Conservation (phyloP, 2,888 invertebrate species). For the Drosophila paramelanica region DNA sequence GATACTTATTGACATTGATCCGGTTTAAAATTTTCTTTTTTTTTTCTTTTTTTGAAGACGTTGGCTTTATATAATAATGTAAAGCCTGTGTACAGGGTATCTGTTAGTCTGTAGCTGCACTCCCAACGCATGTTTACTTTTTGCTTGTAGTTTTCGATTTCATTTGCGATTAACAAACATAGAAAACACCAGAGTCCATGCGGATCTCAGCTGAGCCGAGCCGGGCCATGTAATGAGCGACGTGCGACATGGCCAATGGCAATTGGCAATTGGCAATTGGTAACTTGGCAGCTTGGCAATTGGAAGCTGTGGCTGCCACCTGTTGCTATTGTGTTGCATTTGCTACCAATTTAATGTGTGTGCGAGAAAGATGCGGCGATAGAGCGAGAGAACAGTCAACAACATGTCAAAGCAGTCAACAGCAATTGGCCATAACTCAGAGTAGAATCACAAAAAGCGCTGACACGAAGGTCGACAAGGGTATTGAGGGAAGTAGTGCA, state of each 20-base stretch:
- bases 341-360: constrained; percentile 37
- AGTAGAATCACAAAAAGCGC: constrained; percentile 13
- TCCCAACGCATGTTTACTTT: background rate
- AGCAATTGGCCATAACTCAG: constrained; percentile 44
- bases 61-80: too few species aligned
- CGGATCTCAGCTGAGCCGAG: constrained; percentile 17
- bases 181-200: constrained; percentile 22
- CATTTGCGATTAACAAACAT: constrained; percentile 61
- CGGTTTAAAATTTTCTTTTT: too few species aligned
- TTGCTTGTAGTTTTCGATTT: constrained; percentile 60
- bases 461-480: constrained; percentile 18
- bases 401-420: constrained; percentile 44
- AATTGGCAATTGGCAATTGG: constrained; percentile 38
- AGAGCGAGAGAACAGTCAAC: constrained; percentile 32
- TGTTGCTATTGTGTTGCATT: constrained; percentile 59
- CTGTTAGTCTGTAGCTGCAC: background rate
- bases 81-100: constrained; percentile 7
- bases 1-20: too few species aligned
- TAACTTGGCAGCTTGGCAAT: constrained; percentile 48
- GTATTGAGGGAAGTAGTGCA: background rate
- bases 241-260: constrained; percentile 70
- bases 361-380: constrained; percentile 41
- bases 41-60: too few species aligned
- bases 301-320: constrained; percentile 60
- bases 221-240: constrained; percentile 63